These are phyloP conservation scores for Eurytoma adleriae DNA, from an alignment of 2,888 invertebrate genomes.

Conservation along the genomic window DNA sequence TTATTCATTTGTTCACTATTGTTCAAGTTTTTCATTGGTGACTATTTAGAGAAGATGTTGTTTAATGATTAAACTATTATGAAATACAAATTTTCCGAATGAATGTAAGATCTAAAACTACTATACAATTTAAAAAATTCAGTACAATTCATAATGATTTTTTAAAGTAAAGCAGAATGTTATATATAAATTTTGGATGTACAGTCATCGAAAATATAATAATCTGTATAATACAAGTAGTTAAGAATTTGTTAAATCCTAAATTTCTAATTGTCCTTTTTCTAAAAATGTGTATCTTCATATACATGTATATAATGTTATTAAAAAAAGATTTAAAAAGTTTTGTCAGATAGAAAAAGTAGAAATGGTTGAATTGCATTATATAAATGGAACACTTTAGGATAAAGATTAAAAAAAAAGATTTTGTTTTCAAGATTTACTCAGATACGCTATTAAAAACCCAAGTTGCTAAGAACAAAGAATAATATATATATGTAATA, in stretches of 20 bases:
- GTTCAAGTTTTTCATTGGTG: not conserved
- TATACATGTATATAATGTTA: constrained; percentile 7
- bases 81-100: constrained; percentile 17
- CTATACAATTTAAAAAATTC: constrained; percentile 20
- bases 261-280: not conserved
- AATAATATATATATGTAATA: no score
- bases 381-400: no score
- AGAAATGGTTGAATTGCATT: not conserved
- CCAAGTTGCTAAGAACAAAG: no score
- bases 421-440: no score
- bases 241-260: constrained; percentile 22
- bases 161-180: constrained; percentile 16
- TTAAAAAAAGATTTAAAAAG: not conserved
- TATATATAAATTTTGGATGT: constrained; percentile 33
- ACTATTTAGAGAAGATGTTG: constrained; percentile 28
- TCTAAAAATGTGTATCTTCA: not conserved
- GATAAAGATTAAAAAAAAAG: no score
- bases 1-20: no score
- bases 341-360: not conserved
- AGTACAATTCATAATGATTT: not conserved
- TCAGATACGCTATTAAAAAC: no score
- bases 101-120: constrained; percentile 8
- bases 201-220: constrained; percentile 47
- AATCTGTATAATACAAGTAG: constrained; percentile 36
- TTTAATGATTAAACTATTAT: constrained; percentile 25